Percentiles rank a stretch among this genome's conserved stretches.
Conservation (phyloP, 2,888 invertebrate genomes). For the Metallyticus violacea region DNA sequence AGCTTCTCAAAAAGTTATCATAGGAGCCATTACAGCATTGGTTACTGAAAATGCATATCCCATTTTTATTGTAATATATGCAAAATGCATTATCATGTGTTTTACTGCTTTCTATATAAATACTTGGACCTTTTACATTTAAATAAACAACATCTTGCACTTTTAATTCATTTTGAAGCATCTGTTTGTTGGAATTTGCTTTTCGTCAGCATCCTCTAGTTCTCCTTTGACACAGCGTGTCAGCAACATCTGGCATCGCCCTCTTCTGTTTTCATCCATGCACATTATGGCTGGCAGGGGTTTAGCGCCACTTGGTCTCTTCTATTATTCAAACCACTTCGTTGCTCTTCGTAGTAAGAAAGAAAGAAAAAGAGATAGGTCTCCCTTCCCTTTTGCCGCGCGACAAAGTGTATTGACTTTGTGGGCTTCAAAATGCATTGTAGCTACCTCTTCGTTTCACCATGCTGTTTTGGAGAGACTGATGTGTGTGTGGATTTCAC, state of each 20-base stretch:
- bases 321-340: conserved; percentile 14
- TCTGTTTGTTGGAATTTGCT: neutral
- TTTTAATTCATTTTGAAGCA: neutral
- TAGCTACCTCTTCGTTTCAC: neutral
- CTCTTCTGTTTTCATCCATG: neutral
- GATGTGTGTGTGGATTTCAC: neutral
- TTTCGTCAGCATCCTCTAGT: too few species aligned
- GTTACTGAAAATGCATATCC: too few species aligned
- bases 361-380: neutral
- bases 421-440: neutral
- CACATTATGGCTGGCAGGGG: conserved; percentile 8
- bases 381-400: neutral
- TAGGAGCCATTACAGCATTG: too few species aligned
- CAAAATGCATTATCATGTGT: too few species aligned
- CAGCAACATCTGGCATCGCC: neutral
- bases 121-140: too few species aligned
- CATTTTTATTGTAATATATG: too few species aligned
- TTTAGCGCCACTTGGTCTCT: neutral
- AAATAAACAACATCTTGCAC: too few species aligned
- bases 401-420: conserved; percentile 17
- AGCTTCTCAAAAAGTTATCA: too few species aligned
- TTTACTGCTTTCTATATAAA: too few species aligned
- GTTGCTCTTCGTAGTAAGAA: neutral
- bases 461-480: neutral
- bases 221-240: too few species aligned